A percentile compares a stretch with the other conserved stretches of the same genome.
These are phyloP conservation scores for Cyphomyrus plagiostoma DNA, from an alignment of 2,113 vertebrate genomes.

Conservation along the genomic window DNA sequence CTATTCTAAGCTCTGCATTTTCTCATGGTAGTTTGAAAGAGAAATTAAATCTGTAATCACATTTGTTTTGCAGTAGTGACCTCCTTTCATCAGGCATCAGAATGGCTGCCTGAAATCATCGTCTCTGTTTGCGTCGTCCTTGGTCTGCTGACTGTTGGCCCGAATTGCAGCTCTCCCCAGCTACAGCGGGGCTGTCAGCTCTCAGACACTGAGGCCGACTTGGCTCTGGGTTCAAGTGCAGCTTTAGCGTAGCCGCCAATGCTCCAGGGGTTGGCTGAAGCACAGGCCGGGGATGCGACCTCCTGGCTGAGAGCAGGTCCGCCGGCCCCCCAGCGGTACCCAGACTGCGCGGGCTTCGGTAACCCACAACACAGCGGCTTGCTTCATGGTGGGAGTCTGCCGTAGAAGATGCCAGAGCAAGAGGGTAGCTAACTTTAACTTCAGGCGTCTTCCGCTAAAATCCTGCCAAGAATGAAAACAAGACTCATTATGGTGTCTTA, in stretches of 20 bases:
- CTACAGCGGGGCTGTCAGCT: background rate
- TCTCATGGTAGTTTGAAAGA: background rate
- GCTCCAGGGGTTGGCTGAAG: background rate
- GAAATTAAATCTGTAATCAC: background rate
- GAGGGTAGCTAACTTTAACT: background rate
- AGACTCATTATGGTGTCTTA: background rate
- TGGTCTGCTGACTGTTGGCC: background rate
- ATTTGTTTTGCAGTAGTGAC: background rate
- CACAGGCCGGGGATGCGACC: background rate
- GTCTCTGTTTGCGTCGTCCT: background rate
- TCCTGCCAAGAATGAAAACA: background rate
- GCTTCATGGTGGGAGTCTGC: conserved; percentile 11
- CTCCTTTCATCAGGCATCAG: background rate
- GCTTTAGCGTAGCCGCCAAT: conserved; percentile 25
- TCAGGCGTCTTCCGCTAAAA: background rate
- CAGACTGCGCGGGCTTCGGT: conserved; percentile 11
- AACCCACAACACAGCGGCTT: conserved; percentile 16
- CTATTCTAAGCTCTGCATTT: background rate
- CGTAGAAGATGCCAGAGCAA: conserved; percentile 2
- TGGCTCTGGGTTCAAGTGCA: conserved; percentile 32
- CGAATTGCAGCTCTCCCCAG: background rate
- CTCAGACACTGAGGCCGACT: background rate
- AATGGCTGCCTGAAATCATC: background rate
- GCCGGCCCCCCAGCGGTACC: background rate
- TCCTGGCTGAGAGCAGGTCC: background rate